Evolutionary conservation across 2,888 invertebrate species (phyloP).

Genomic region (Pristionchus entomophagus): DNA sequence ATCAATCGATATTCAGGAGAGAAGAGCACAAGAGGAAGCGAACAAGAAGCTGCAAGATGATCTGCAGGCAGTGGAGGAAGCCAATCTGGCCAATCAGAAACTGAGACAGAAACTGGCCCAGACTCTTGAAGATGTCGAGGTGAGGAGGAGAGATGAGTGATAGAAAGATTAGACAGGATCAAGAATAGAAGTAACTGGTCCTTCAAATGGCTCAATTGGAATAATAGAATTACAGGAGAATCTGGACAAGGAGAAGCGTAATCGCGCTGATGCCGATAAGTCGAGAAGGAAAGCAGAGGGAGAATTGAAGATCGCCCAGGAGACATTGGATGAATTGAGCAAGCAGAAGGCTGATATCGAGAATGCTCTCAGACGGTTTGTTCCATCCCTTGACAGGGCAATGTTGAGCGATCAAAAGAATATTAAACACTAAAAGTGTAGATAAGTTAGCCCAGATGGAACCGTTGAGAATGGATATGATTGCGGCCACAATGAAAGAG

Average conservation of each 20-base stretch:
- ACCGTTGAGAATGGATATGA: no score
- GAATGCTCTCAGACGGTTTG: conserved; percentile 74
- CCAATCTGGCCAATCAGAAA: conserved; percentile 71
- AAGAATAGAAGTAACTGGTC: conserved; percentile 47
- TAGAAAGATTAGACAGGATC: conserved; percentile 24
- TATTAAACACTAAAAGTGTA: no score
- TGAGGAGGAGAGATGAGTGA: no score
- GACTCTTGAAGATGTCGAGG: conserved; percentile 69
- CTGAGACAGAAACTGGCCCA: conserved; percentile 76
- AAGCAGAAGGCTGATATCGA: conserved; percentile 75
- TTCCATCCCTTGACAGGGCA: neutral
- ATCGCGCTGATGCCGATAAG: conserved; percentile 75
- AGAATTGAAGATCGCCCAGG: conserved; percentile 76
- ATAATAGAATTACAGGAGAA: conserved; percentile 56
- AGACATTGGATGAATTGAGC: conserved; percentile 72
- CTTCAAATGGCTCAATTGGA: no score
- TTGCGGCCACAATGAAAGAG: no score
- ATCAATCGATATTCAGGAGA: conserved; percentile 25
- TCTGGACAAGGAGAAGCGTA: conserved; percentile 75
- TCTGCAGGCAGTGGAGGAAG: conserved; percentile 89
- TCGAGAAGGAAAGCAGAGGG: conserved; percentile 75
- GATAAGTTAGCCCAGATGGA: no score
- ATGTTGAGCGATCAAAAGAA: no score
- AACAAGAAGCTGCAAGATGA: conserved; percentile 71
- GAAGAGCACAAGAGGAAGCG: conserved; percentile 47